A percentile compares a stretch with the other conserved stretches of the same genome.
phyloP scores from a whole-genome alignment of 2,797 vertebrate species.

The Enteromius fasciolatus region DNA sequence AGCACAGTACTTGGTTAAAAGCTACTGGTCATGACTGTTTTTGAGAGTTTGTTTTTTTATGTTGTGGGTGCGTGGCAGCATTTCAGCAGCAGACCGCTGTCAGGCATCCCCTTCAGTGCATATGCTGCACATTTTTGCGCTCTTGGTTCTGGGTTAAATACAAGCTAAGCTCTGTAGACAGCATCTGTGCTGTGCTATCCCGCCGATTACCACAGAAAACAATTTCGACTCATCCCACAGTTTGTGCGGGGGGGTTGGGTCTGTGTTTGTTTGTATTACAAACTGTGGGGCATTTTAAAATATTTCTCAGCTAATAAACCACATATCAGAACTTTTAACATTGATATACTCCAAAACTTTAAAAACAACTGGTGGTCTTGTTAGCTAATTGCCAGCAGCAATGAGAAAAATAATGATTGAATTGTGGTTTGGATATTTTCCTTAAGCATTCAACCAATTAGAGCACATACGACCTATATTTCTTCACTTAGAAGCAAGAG shows the following conservation, averaged over 20 bases:
- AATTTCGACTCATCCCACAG: neutral
- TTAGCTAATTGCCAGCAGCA: neutral
- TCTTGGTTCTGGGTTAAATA: conserved; percentile 22
- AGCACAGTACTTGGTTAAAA: neutral
- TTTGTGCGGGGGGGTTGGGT: neutral
- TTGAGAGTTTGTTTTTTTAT: neutral
- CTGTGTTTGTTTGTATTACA: neutral
- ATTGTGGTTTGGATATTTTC: conserved; percentile 8
- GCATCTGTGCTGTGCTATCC: conserved; percentile 10
- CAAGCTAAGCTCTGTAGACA: neutral
- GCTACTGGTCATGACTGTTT: neutral
- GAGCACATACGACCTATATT: neutral
- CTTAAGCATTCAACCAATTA: conserved; percentile 9
- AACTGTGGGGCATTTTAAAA: neutral
- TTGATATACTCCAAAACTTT: conserved; percentile 5
- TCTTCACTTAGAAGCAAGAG: conserved; percentile 35
- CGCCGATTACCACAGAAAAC: neutral
- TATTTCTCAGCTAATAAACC: neutral
- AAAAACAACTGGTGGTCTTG: neutral
- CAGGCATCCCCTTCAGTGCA: neutral
- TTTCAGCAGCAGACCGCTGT: neutral
- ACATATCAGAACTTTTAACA: conserved; percentile 2
- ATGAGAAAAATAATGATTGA: conserved; percentile 8
- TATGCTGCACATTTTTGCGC: neutral
- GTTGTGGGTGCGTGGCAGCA: neutral